Percentiles rank a stretch among this genome's conserved stretches.
These are phyloP conservation scores for Pelosia muscerda DNA, from an alignment of 2,888 invertebrate genomes.

Conservation along the genomic window DNA sequence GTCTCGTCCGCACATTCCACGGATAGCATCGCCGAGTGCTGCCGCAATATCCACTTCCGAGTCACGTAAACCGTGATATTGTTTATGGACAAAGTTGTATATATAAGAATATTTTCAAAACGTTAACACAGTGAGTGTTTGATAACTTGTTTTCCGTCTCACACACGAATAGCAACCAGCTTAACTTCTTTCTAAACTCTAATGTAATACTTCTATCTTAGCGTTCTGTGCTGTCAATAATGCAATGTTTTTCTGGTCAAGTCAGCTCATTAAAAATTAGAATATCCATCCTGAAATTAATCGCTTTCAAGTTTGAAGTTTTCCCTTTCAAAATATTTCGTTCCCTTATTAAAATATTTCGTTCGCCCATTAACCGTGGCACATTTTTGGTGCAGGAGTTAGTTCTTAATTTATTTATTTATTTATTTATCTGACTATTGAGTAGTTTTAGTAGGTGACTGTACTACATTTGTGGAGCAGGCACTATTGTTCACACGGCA, in stretches of 20 bases:
- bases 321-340: not conserved
- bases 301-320: not conserved
- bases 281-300: not conserved
- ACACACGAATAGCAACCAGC: too few species aligned
- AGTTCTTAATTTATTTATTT: too few species aligned
- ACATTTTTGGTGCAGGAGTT: not conserved
- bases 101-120: not conserved
- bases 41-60: not conserved
- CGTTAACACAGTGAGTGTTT: not conserved
- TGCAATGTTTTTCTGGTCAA: not conserved
- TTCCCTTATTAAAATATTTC: not conserved
- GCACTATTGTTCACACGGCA: not conserved
- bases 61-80: constrained; percentile 11
- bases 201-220: too few species aligned
- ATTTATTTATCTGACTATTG: too few species aligned
- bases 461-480: not conserved
- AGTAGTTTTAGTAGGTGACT: too few species aligned
- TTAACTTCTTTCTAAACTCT: too few species aligned
- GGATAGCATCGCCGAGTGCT: constrained; percentile 26
- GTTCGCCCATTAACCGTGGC: not conserved
- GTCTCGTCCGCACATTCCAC: constrained; percentile 32
- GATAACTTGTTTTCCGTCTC: too few species aligned
- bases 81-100: not conserved
- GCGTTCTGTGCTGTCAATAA: not conserved
- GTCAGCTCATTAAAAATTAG: not conserved